phyloP scores from a whole-genome alignment of 2,888 invertebrate genomes.

The Hirtodrosophila duncani region DNA sequence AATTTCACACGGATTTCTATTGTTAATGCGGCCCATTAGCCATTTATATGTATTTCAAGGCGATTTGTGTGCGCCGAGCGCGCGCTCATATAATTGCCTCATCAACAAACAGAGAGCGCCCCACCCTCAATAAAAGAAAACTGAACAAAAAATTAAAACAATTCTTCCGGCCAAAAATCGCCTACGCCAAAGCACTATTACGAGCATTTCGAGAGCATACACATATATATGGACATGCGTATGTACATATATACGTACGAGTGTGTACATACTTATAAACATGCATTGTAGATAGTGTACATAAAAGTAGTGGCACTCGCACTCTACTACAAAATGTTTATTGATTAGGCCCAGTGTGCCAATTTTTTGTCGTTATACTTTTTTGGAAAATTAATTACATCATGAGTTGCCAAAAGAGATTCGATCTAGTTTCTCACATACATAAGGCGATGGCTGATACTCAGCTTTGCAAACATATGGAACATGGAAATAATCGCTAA shows the following conservation, averaged over 20 bases:
- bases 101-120: constrained; percentile 30
- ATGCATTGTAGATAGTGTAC: too few relatives aligned
- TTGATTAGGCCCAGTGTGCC: constrained; percentile 67
- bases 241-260: too few relatives aligned
- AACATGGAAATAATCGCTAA: too few relatives aligned
- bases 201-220: too few relatives aligned
- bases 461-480: too few relatives aligned
- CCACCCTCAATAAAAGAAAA: background rate
- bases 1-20: constrained; percentile 45
- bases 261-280: too few relatives aligned
- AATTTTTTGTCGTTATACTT: constrained; percentile 43
- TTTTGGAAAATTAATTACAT: constrained; percentile 63
- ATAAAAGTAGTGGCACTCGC: background rate
- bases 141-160: constrained; percentile 22
- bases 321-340: constrained; percentile 38
- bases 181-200: background rate
- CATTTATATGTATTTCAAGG: constrained; percentile 7
- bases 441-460: too few relatives aligned
- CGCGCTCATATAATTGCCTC: constrained; percentile 34
- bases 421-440: background rate
- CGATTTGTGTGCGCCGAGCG: constrained; percentile 24
- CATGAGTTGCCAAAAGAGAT: constrained; percentile 60
- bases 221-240: too few relatives aligned
- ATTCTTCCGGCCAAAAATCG: constrained; percentile 21
- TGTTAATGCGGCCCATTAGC: constrained; percentile 2